Percentiles rank a stretch among this genome's conserved stretches.
These are phyloP conservation scores for Dryobates pubescens DNA, from an alignment of 2,797 vertebrate genomes.

Conservation along the genomic window DNA sequence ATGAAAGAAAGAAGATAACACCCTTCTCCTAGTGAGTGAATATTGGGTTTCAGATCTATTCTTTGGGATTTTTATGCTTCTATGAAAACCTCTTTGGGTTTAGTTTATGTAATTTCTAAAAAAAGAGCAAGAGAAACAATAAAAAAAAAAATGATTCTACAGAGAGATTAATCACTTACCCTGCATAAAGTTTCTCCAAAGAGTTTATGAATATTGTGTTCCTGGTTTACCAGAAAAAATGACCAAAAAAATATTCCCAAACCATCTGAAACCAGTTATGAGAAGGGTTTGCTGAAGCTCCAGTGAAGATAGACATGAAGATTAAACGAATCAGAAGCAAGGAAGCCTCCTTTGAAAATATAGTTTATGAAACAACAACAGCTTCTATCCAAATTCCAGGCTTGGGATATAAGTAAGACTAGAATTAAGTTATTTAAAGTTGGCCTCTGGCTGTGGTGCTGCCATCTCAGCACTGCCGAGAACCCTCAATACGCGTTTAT, in stretches of 20 bases:
- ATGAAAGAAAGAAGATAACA: not conserved
- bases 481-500: not conserved
- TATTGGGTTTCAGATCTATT: not conserved
- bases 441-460: not conserved
- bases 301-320: not conserved
- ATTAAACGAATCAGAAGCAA: slow-evolving; percentile 5
- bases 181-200: not conserved
- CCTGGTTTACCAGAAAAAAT: not conserved
- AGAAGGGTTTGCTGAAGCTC: not conserved
- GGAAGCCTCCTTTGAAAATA: not conserved
- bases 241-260: slow-evolving; percentile 14
- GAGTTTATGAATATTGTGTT: not conserved
- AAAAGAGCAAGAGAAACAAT: not conserved
- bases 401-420: not conserved
- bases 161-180: not conserved
- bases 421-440: not conserved
- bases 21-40: not conserved
- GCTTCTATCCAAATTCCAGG: not conserved
- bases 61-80: not conserved
- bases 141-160: not conserved
- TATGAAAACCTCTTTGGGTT: not conserved
- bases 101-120: not conserved
- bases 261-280: not conserved
- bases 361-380: not conserved
- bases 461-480: not conserved